phyloP scores from a whole-genome alignment of 2,888 invertebrate species.

The Nemotelus nigrinus region DNA sequence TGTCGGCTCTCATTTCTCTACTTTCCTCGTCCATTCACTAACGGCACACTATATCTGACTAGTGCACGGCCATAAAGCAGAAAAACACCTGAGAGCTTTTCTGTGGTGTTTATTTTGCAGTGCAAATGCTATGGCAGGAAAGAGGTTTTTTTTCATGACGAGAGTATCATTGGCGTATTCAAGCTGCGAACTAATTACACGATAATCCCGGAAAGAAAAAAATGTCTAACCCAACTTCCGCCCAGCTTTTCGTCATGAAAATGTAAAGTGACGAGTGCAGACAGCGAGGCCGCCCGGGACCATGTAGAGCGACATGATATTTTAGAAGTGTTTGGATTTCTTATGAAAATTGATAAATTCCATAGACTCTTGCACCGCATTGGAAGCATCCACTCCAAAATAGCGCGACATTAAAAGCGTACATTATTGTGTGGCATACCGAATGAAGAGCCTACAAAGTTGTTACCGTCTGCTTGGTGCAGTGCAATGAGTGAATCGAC shows the following conservation, averaged over 20 bases:
- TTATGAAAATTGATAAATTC: no score
- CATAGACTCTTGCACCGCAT: no score
- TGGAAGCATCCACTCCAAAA: no score
- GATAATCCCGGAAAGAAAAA: constrained; percentile 4
- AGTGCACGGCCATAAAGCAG: background rate
- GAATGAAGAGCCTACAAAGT: no score
- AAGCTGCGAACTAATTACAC: constrained; percentile 2
- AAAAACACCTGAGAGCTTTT: constrained; percentile 11
- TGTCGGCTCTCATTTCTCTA: background rate
- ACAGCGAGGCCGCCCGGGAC: no score
- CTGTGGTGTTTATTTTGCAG: constrained; percentile 7
- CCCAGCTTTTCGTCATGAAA: background rate
- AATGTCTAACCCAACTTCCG: constrained; percentile 10
- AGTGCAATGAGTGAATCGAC: no score
- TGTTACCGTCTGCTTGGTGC: no score
- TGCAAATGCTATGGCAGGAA: constrained; percentile 1
- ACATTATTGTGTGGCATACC: no score
- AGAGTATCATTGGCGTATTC: background rate
- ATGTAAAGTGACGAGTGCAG: no score
- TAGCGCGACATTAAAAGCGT: no score
- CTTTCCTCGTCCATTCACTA: background rate
- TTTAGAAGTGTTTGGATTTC: no score
- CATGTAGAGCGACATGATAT: no score
- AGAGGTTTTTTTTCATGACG: constrained; percentile 13
- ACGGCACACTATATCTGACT: background rate